These are phyloP conservation scores for Drosophila sproati DNA, from an alignment of 1,140 invertebrate genomes.

Conservation along the genomic window DNA sequence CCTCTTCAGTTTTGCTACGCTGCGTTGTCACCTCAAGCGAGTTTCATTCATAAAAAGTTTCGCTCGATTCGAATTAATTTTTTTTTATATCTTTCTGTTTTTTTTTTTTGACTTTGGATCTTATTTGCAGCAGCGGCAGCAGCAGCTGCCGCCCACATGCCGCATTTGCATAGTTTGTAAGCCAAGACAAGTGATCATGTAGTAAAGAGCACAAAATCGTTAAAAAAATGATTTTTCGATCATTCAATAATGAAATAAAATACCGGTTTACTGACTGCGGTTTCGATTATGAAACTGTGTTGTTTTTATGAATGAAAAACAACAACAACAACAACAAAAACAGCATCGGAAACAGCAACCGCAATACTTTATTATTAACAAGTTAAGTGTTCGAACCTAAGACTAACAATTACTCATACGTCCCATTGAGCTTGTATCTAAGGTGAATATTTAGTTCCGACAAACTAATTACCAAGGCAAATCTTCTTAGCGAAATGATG, in stretches of 20 bases:
- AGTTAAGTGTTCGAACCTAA: conserved; percentile 26
- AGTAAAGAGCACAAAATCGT: conserved; percentile 76
- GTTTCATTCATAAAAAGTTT: conserved; percentile 75
- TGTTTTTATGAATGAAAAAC: conserved; percentile 71
- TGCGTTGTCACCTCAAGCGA: conserved; percentile 41
- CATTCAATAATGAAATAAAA: conserved; percentile 64
- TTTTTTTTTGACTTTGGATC: conserved; percentile 4
- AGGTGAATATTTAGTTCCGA: conserved; percentile 46
- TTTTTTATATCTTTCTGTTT: background rate
- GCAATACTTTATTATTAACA: conserved; percentile 24
- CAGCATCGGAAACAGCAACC: background rate
- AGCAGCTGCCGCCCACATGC: conserved; percentile 63
- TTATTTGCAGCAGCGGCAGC: conserved; percentile 39
- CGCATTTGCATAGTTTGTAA: conserved; percentile 78
- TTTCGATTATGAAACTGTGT: conserved; percentile 66
- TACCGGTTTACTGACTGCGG: conserved; percentile 51
- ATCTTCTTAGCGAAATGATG: conserved; percentile 31
- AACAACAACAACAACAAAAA: conserved; percentile 12
- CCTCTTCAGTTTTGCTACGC: conserved; percentile 12
- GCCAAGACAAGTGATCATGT: conserved; percentile 68
- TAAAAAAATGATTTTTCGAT: conserved; percentile 71
- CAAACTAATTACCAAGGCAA: conserved; percentile 50
- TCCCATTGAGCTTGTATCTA: conserved; percentile 33
- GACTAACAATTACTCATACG: conserved; percentile 69
- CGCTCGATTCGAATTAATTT: conserved; percentile 17